A percentile compares a stretch with the other conserved stretches of the same genome.
These are phyloP conservation scores for Furcifer pardalis DNA, from an alignment of 2,797 vertebrate species.

Conservation along the genomic window DNA sequence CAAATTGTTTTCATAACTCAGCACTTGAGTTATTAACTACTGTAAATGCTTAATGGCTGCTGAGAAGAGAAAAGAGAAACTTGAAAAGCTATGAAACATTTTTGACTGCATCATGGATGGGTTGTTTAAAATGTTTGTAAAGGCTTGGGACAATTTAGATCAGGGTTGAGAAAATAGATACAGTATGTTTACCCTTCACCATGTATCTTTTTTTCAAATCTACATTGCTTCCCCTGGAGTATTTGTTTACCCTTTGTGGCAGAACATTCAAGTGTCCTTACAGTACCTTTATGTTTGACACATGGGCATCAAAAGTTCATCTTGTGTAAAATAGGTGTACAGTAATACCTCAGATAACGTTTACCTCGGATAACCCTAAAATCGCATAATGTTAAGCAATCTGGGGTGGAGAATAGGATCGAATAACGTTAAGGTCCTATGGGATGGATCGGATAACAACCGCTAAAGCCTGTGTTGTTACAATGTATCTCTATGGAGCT, in stretches of 20 bases:
- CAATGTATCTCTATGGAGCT: too few relatives aligned
- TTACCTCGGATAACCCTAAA: too few relatives aligned
- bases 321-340: too few relatives aligned
- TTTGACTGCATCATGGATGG: background rate
- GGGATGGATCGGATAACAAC: too few relatives aligned
- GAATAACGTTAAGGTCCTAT: too few relatives aligned
- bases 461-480: too few relatives aligned
- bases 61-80: too few relatives aligned
- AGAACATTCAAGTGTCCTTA: background rate
- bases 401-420: too few relatives aligned
- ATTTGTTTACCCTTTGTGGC: background rate
- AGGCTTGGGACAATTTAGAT: background rate
- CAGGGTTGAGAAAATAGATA: background rate
- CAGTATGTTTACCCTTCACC: background rate
- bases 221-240: background rate
- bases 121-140: background rate
- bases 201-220: background rate
- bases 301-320: too few relatives aligned
- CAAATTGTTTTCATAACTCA: background rate
- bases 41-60: background rate
- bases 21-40: background rate
- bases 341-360: too few relatives aligned
- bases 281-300: background rate
- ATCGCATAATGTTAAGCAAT: too few relatives aligned
- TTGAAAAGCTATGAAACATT: background rate